Conservation (phyloP, 2,113 vertebrate species). For the Abramis brama region DNA sequence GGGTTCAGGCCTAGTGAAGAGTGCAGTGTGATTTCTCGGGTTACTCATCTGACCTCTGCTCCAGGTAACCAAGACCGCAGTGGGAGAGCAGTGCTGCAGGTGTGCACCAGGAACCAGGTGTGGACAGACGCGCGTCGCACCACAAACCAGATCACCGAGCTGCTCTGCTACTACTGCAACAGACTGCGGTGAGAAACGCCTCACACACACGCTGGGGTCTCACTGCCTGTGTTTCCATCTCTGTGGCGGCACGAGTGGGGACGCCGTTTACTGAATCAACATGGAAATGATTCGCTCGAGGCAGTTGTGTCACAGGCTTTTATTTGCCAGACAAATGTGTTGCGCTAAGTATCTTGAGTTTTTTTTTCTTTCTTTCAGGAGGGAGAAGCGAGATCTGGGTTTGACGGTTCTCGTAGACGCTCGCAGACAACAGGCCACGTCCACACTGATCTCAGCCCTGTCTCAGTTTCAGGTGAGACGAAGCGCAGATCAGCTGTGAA, state of each 20-base stretch:
- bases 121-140: conserved; percentile 72
- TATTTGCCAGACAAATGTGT: neutral
- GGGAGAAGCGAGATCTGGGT: conserved; percentile 78
- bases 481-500: neutral
- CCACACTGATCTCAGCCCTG: conserved; percentile 76
- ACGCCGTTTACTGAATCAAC: neutral
- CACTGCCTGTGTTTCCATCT: too few species aligned
- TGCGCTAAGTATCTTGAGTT: neutral
- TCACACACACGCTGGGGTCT: neutral
- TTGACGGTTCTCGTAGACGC: conserved; percentile 80
- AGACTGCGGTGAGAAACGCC: conserved; percentile 76
- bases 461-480: conserved; percentile 81
- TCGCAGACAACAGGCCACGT: conserved; percentile 71
- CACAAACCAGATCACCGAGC: conserved; percentile 70
- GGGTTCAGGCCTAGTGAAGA: neutral
- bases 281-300: neutral
- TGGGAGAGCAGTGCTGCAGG: conserved; percentile 79
- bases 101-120: conserved; percentile 73
- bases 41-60: neutral
- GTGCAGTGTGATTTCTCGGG: neutral
- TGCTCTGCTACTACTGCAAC: conserved; percentile 78
- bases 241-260: too few species aligned
- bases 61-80: conserved; percentile 81
- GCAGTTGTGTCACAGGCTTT: neutral
- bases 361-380: conserved; percentile 67